phyloP scores from a whole-genome alignment of 2,888 invertebrate genomes.

The Leucoptera coffeella region DNA sequence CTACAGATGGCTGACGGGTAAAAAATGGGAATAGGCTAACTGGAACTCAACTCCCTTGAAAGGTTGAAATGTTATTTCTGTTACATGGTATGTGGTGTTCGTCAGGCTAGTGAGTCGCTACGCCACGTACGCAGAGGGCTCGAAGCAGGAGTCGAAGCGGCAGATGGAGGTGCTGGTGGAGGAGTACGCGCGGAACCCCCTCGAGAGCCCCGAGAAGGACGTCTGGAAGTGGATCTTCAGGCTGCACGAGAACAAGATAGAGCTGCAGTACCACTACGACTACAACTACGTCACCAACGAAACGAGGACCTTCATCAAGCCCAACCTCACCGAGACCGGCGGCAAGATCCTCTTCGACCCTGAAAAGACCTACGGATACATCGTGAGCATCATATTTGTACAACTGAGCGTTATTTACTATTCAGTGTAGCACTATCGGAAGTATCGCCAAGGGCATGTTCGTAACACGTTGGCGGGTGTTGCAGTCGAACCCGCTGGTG shows the following conservation, averaged over 20 bases:
- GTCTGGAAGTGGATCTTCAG: slow-evolving; percentile 61
- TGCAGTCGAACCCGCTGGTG: too few species aligned
- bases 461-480: too few species aligned
- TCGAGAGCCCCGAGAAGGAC: slow-evolving; percentile 52
- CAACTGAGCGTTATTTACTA: background rate
- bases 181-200: slow-evolving; percentile 53
- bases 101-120: slow-evolving; percentile 26
- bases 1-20: too few species aligned
- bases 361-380: slow-evolving; percentile 59
- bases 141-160: slow-evolving; percentile 23
- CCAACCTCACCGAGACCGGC: slow-evolving; percentile 64
- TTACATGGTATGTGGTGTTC: too few species aligned
- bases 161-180: slow-evolving; percentile 47
- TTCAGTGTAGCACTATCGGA: too few species aligned
- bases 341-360: slow-evolving; percentile 59
- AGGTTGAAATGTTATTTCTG: too few species aligned
- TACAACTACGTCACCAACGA: slow-evolving; percentile 57
- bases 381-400: slow-evolving; percentile 28
- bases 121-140: slow-evolving; percentile 24
- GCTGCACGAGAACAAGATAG: slow-evolving; percentile 54
- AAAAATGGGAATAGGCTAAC: too few species aligned
- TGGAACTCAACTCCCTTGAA: too few species aligned
- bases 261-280: slow-evolving; percentile 58
- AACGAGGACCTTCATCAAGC: slow-evolving; percentile 61
- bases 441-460: background rate